phyloP scores from a whole-genome alignment of 23 tunicate species.

The Trididemnum nubilum region DNA sequence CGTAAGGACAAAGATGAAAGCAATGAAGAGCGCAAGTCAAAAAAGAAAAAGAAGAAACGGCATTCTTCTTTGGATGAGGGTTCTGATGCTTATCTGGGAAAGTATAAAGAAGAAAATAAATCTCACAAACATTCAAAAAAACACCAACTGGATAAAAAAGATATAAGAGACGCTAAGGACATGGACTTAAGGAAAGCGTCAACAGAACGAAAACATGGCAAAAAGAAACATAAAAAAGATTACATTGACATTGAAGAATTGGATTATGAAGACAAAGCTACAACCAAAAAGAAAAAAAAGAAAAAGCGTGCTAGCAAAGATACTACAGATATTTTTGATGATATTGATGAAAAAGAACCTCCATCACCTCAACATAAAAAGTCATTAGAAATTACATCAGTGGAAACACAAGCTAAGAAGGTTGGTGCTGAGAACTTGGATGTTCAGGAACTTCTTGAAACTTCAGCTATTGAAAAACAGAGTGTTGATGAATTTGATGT shows the following conservation, averaged over 20 bases:
- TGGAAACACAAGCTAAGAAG: background rate
- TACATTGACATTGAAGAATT: background rate
- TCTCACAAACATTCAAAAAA: conserved; percentile 17
- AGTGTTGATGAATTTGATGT: conserved; percentile 2
- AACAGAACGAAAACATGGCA: background rate
- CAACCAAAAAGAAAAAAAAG: conserved; percentile 11
- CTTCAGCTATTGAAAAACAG: background rate
- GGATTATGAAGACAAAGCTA: background rate
- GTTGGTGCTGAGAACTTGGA: background rate
- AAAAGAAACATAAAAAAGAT: conserved; percentile 10
- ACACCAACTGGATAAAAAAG: conserved; percentile 8
- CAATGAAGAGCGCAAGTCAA: conserved; percentile 6
- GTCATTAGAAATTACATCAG: background rate
- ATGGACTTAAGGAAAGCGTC: background rate
- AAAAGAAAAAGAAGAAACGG: conserved; percentile 2
- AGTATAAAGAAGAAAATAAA: background rate
- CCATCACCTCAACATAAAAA: background rate
- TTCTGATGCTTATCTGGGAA: background rate
- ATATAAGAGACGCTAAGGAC: background rate
- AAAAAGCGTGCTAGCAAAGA: background rate
- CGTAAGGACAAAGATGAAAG: background rate
- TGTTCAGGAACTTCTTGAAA: background rate
- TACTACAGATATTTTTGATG: background rate
- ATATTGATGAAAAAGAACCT: background rate
- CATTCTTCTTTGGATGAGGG: background rate